Base-by-base conservation (phyloP, 2,888 invertebrate species). In the Alloscopus bannaensis region DNA sequence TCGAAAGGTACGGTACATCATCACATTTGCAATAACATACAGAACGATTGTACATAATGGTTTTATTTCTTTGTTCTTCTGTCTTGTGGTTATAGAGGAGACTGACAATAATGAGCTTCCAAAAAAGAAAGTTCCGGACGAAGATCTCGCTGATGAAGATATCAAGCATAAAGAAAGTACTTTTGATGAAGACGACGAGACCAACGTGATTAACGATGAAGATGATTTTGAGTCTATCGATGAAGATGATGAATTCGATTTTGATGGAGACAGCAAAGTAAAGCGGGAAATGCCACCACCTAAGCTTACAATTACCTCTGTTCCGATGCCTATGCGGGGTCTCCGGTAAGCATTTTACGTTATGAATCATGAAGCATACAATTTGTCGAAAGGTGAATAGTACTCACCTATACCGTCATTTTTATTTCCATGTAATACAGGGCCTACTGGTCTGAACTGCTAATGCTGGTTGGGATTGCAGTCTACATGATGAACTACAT, bases 401-500 rank as follows among this genome's bases (percentile, higher is more conserved):
- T n/a, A n/a, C n/a, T n/a, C n/a, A n/a, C n/a, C n/a, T n/a, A n/a
- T n/a, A n/a, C n/a, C n/a, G n/a, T n/a, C n/a, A n/a, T n/a, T n/a
- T n/a, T n/a, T n/a, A n/a, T n/a, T n/a, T n/a, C n/a, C n/a, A n/a
- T n/a, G n/a, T n/a, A n/a, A n/a, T n/a, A n/a, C n/a, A n/a, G n/a
- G n/a, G n/a, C n/a, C n/a, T 86, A 84, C 42, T 84, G 83, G 83
- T 82, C 86, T 3, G 86, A 86, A 55, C 69, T 84, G 16, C 36
- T 86, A 4, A 85, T 86, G 81, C 55, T 86, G 8, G 60, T 79
- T 29, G 86, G 86, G 52, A 84, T 81, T 24, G 71, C 78, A 1
- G 84, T 86, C 0, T 86, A 86, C 57, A 82, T 86, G 69, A 69
- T 84, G 29, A 86, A 86, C 40, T 86, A 86, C 36, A 79, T 86